Conservation (phyloP, 1,140 invertebrate species). For the Yoshiicerus persimilis region DNA sequence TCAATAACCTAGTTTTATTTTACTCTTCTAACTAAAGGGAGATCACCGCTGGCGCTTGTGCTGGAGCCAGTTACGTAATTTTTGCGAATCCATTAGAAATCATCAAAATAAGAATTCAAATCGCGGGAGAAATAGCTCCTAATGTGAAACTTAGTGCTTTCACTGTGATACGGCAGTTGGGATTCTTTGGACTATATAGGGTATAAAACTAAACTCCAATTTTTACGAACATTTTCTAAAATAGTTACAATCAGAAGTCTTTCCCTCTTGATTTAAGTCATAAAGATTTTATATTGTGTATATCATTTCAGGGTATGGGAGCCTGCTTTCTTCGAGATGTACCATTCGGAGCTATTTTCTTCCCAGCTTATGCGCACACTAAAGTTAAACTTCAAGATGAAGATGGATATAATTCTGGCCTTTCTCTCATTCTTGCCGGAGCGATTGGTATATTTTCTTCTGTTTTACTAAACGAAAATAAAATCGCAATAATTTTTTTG, state of each 20-base stretch:
- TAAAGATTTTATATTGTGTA: too few species aligned
- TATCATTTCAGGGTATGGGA: slow-evolving; percentile 71
- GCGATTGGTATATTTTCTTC: slow-evolving; percentile 62
- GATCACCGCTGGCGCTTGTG: slow-evolving; percentile 86
- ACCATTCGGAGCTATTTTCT: slow-evolving; percentile 98
- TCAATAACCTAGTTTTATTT: too few species aligned
- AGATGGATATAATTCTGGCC: slow-evolving; percentile 89
- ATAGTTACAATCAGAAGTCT: too few species aligned
- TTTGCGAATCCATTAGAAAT: slow-evolving; percentile 99
- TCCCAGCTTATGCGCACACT: slow-evolving; percentile 92
- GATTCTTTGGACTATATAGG: slow-evolving; percentile 92
- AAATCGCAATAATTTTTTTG: too few species aligned
- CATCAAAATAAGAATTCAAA: slow-evolving; percentile 97
- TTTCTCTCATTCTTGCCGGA: slow-evolving; percentile 82
- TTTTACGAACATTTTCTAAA: too few species aligned
- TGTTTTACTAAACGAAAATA: too few species aligned
- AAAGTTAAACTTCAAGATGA: slow-evolving; percentile 81
- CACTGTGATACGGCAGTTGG: slow-evolving; percentile 69
- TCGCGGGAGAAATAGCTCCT: slow-evolving; percentile 84
- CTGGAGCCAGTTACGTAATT: slow-evolving; percentile 87
- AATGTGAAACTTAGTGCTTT: slow-evolving; percentile 73
- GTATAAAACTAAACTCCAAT: slow-evolving; percentile 51
- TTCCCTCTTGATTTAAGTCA: too few species aligned
- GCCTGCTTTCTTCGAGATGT: slow-evolving; percentile 93
- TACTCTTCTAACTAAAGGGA: too few species aligned